Conservation (phyloP, 2,797 vertebrate species). For the Coccyzus lansbergi region DNA sequence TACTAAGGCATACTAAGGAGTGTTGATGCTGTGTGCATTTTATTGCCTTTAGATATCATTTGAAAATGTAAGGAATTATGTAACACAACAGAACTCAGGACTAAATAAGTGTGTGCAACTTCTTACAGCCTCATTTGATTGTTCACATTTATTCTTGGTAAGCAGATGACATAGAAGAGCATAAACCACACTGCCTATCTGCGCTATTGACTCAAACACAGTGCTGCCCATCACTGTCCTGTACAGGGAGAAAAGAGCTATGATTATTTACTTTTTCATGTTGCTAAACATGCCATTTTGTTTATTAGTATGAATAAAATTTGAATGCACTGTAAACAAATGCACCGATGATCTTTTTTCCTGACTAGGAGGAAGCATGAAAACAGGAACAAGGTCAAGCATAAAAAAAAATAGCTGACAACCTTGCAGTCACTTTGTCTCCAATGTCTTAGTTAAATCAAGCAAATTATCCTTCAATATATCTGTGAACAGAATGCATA, state of each 20-base stretch:
- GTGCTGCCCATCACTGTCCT: background rate
- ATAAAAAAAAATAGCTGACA: conserved; percentile 7
- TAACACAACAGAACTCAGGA: background rate
- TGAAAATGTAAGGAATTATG: conserved; percentile 18
- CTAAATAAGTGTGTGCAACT: background rate
- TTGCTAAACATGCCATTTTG: background rate
- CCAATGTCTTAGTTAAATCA: background rate
- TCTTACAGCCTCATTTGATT: background rate
- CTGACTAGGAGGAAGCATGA: background rate
- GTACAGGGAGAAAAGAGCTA: background rate
- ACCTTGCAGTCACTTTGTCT: background rate
- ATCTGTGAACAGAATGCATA: background rate
- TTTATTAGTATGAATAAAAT: conserved; percentile 51
- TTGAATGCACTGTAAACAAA: conserved; percentile 47
- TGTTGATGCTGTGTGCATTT: background rate
- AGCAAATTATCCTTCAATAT: conserved; percentile 25
- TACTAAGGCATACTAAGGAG: background rate
- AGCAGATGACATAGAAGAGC: background rate
- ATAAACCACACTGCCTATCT: background rate
- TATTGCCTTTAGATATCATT: background rate
- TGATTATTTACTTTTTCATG: background rate
- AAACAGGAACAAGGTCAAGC: conserved; percentile 39
- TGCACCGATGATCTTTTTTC: conserved; percentile 22
- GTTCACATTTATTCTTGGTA: background rate
- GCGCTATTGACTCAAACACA: background rate